Conservation (phyloP, 2,888 invertebrate genomes). For the Leucophenga montana region DNA sequence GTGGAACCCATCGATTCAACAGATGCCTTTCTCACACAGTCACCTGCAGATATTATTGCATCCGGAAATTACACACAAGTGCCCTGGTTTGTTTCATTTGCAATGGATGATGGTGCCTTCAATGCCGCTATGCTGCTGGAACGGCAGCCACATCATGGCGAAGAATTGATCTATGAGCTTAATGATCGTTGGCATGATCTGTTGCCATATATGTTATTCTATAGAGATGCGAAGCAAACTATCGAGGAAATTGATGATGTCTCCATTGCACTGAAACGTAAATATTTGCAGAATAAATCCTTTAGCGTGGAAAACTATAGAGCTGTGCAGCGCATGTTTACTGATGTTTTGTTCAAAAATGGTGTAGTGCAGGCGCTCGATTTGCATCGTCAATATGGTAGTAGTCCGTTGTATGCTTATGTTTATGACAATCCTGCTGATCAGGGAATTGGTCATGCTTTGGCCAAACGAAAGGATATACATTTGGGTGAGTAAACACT, state of each 20-base stretch:
- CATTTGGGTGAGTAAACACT: slow-evolving; percentile 74
- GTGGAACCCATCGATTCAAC: slow-evolving; percentile 75
- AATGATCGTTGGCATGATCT: slow-evolving; percentile 75
- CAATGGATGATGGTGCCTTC: slow-evolving; percentile 82
- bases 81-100: slow-evolving; percentile 81
- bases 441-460: slow-evolving; percentile 76
- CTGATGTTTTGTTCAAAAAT: slow-evolving; percentile 78
- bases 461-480: slow-evolving; percentile 74
- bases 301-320: slow-evolving; percentile 74
- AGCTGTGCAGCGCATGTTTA: slow-evolving; percentile 74
- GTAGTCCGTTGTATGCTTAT: slow-evolving; percentile 79
- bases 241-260: slow-evolving; percentile 57
- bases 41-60: slow-evolving; percentile 78
- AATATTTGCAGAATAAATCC: slow-evolving; percentile 42
- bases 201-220: slow-evolving; percentile 78
- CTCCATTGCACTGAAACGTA: slow-evolving; percentile 41
- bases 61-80: slow-evolving; percentile 77
- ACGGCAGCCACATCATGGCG: slow-evolving; percentile 36
- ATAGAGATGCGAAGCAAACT: slow-evolving; percentile 76
- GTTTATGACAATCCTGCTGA: slow-evolving; percentile 77
- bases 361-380: slow-evolving; percentile 77
- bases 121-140: slow-evolving; percentile 75
- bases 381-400: slow-evolving; percentile 76
- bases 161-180: slow-evolving; percentile 74
- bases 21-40: slow-evolving; percentile 79